Conservation (phyloP, 2,888 invertebrate genomes). For the Melipona bicolor region DNA sequence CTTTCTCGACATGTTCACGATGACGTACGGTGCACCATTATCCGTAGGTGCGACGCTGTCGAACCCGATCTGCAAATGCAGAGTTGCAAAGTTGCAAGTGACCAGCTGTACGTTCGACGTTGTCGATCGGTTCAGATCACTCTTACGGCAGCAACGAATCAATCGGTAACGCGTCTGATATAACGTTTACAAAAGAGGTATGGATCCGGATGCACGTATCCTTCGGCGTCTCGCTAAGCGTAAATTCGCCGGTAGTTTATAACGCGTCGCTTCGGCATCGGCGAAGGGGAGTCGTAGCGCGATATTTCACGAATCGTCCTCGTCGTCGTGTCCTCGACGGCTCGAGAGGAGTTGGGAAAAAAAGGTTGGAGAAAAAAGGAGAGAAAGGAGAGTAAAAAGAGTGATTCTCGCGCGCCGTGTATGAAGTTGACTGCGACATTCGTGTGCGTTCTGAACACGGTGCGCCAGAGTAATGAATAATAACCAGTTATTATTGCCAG, state of each 20-base stretch:
- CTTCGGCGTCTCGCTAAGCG: slow-evolving; percentile 25
- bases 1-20: slow-evolving; percentile 27
- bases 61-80: neutral
- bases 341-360: slow-evolving; percentile 53
- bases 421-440: slow-evolving; percentile 62
- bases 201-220: slow-evolving; percentile 8
- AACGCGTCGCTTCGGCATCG: slow-evolving; percentile 27
- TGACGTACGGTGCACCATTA: neutral
- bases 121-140: neutral
- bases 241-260: slow-evolving; percentile 49
- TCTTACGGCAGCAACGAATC: neutral
- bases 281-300: slow-evolving; percentile 47
- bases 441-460: slow-evolving; percentile 58
- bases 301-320: slow-evolving; percentile 62
- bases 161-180: neutral
- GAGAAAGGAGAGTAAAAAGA: slow-evolving; percentile 30
- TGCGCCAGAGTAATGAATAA: slow-evolving; percentile 72
- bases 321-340: slow-evolving; percentile 60
- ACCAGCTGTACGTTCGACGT: no score
- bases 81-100: neutral
- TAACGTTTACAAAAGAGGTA: neutral
- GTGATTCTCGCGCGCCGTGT: slow-evolving; percentile 53
- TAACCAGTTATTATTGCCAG: slow-evolving; percentile 78
- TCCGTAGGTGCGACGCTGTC: no score
- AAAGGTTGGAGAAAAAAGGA: neutral